Evolutionary conservation across 2,797 vertebrate genomes (phyloP).

Genomic region (Darevskia mixta): DNA sequence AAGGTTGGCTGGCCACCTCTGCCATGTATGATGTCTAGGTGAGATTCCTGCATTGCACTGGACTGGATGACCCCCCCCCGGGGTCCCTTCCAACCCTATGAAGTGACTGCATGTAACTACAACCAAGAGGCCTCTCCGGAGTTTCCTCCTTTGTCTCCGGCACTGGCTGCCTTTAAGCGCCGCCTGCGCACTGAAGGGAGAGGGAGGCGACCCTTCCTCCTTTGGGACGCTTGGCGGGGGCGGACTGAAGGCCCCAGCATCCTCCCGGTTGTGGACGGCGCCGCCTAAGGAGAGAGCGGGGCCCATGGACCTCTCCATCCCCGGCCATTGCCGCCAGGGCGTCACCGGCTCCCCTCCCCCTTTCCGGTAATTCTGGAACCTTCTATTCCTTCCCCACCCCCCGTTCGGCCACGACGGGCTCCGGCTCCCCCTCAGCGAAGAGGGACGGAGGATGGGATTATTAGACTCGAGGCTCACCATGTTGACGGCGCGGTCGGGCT

Average conservation of each 20-base stretch:
- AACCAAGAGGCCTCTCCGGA: too few relatives aligned
- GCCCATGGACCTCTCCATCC: background rate
- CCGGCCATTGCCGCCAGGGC: background rate
- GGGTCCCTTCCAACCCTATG: too few relatives aligned
- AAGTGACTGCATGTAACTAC: too few relatives aligned
- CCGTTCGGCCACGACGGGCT: too few relatives aligned
- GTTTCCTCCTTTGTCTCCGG: background rate
- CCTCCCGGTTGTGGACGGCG: background rate
- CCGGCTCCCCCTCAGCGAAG: background rate
- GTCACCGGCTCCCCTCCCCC: background rate
- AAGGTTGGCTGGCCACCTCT: too few relatives aligned
- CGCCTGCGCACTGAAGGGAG: fast-evolving
- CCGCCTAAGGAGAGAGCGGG: background rate
- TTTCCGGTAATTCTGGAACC: background rate
- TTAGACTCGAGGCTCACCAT: conserved; percentile 23
- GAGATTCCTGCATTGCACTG: too few relatives aligned
- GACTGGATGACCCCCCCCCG: too few relatives aligned
- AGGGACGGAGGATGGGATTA: fast-evolving
- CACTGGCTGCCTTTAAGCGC: background rate
- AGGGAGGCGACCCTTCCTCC: too few relatives aligned
- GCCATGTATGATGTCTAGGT: too few relatives aligned
- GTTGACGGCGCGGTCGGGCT: background rate
- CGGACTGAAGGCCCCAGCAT: too few relatives aligned
- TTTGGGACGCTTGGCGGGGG: too few relatives aligned
- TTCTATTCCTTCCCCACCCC: background rate